A percentile compares a stretch with the other conserved stretches of the same genome.
Evolutionary conservation across 1,140 invertebrate species (phyloP).

Genomic region (Zophobas morio): DNA sequence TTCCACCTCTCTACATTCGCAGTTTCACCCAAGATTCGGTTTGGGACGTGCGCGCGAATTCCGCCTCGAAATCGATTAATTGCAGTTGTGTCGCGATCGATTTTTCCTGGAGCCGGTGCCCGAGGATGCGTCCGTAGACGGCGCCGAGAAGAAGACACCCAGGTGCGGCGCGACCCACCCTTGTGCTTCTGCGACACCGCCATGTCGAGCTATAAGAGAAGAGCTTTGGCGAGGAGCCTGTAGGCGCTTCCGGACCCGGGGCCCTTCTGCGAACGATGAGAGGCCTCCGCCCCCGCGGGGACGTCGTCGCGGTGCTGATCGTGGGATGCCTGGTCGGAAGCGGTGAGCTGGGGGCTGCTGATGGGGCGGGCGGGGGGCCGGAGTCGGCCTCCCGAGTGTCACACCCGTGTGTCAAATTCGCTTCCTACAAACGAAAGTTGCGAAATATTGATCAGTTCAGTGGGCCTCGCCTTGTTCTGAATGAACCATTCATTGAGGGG

Average conservation of each 20-base stretch:
- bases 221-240: constrained; percentile 50
- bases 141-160: neutral
- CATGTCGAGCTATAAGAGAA: constrained; percentile 61
- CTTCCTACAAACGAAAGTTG: constrained; percentile 48
- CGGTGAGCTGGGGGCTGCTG: neutral
- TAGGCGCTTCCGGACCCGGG: constrained; percentile 18
- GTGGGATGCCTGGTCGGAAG: constrained; percentile 24
- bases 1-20: constrained; percentile 49
- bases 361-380: no score
- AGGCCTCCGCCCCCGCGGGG: constrained; percentile 36
- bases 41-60: constrained; percentile 45
- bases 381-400: constrained; percentile 20
- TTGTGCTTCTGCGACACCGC: neutral
- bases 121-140: constrained; percentile 20
- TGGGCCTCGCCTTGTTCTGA: constrained; percentile 54
- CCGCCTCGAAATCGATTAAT: constrained; percentile 30
- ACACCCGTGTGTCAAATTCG: constrained; percentile 46
- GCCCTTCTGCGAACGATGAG: constrained; percentile 19
- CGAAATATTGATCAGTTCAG: constrained; percentile 51
- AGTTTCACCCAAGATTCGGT: constrained; percentile 47
- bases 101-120: constrained; percentile 8
- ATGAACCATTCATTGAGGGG: constrained; percentile 55
- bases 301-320: constrained; percentile 21
- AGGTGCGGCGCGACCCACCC: neutral
- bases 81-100: neutral